Evolutionary conservation across 2,113 vertebrate genomes (phyloP).

Genomic region (Pavo muticus): DNA sequence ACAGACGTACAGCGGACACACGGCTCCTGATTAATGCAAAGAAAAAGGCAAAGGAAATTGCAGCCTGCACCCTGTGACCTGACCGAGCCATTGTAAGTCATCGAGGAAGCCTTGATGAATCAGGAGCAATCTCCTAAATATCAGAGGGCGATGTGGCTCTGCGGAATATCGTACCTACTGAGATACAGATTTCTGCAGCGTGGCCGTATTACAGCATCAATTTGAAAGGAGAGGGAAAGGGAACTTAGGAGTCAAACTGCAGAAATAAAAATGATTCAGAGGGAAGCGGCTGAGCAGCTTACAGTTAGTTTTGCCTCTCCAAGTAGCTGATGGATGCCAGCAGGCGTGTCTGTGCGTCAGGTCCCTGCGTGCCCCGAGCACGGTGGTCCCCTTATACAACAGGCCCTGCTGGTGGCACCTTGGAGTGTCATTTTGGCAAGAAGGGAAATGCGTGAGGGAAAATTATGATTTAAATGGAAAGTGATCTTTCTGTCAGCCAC

Average conservation of each 20-base stretch:
- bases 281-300: not conserved
- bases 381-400: not conserved
- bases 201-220: not conserved
- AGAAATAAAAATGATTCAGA: slow-evolving; percentile 27
- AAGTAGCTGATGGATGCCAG: not conserved
- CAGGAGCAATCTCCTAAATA: slow-evolving; percentile 18
- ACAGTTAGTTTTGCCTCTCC: not conserved
- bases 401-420: not conserved
- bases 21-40: slow-evolving; percentile 40
- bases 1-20: not conserved
- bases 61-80: slow-evolving; percentile 58
- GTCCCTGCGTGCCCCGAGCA: not conserved
- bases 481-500: not conserved
- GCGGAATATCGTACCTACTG: not conserved
- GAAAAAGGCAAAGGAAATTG: slow-evolving; percentile 49
- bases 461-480: not conserved
- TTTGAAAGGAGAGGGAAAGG: not conserved
- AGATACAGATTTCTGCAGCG: not conserved
- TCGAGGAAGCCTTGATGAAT: slow-evolving; percentile 41
- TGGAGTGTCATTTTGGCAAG: slow-evolving; percentile 6
- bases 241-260: not conserved
- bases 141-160: not conserved
- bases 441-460: not conserved
- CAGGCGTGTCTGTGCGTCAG: not conserved
- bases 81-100: not conserved